These are phyloP conservation scores for Thymelicus acteon DNA, from an alignment of 2,888 invertebrate species.

Conservation along the genomic window DNA sequence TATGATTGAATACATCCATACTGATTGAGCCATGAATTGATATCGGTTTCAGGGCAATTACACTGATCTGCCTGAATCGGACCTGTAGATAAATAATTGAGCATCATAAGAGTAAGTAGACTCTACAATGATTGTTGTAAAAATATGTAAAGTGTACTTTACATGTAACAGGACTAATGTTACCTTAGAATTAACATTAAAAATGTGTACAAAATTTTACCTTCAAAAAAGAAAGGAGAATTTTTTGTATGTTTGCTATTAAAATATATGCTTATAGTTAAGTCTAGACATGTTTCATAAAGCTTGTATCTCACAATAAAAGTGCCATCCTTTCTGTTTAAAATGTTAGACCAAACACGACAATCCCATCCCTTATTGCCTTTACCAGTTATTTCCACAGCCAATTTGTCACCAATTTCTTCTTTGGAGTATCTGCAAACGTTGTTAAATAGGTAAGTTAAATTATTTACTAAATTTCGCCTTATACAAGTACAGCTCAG, in stretches of 20 bases:
- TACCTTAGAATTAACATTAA: not conserved
- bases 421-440: conserved; percentile 82
- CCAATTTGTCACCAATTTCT: conserved; percentile 78
- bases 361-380: conserved; percentile 84
- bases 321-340: conserved; percentile 93
- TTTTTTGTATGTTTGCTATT: conserved; percentile 85
- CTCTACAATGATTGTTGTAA: too few relatives aligned
- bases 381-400: conserved; percentile 85
- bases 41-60: conserved; percentile 88
- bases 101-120: too few relatives aligned
- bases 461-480: too few relatives aligned
- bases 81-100: conserved; percentile 72
- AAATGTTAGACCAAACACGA: conserved; percentile 89
- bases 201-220: conserved; percentile 67
- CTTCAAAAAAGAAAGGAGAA: conserved; percentile 87
- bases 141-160: too few relatives aligned
- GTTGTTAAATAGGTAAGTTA: conserved; percentile 4
- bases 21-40: conserved; percentile 87
- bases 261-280: conserved; percentile 88
- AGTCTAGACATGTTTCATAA: conserved; percentile 89
- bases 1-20: conserved; percentile 87
- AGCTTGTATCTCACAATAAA: conserved; percentile 93
- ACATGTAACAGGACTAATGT: not conserved
- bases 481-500: too few relatives aligned
- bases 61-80: conserved; percentile 93